Percentiles rank a stretch among this genome's conserved stretches.
These are phyloP conservation scores for Hydraecia micacea DNA, from an alignment of 2,888 invertebrate genomes.

Conservation along the genomic window DNA sequence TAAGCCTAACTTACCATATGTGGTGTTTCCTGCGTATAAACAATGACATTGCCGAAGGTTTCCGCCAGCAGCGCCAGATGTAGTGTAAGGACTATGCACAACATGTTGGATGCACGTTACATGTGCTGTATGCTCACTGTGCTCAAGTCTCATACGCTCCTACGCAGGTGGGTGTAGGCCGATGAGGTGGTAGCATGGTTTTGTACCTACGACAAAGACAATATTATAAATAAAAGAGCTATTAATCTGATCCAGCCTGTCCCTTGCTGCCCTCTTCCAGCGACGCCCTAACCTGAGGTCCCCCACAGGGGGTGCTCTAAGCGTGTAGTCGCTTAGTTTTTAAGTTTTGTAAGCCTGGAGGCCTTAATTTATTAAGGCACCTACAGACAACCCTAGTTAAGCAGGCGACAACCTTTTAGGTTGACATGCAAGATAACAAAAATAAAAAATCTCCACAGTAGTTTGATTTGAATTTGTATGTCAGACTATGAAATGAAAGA, in stretches of 20 bases:
- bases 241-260: background rate
- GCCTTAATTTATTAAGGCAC: background rate
- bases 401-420: background rate
- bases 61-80: slow-evolving; percentile 75
- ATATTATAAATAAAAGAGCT: background rate
- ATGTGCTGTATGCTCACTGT: slow-evolving; percentile 33
- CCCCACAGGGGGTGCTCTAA: background rate
- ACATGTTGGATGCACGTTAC: slow-evolving; percentile 72
- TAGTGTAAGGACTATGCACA: slow-evolving; percentile 66
- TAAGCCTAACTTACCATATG: slow-evolving; percentile 74
- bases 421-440: background rate
- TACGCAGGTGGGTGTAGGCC: slow-evolving; percentile 58
- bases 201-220: slow-evolving; percentile 58
- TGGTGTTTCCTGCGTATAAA: slow-evolving; percentile 77
- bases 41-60: slow-evolving; percentile 76
- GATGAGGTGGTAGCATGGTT: slow-evolving; percentile 71
- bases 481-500: background rate
- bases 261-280: background rate
- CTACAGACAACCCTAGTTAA: background rate
- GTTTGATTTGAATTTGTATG: background rate
- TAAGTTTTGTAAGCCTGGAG: background rate
- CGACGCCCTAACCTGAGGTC: background rate
- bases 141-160: slow-evolving; percentile 71
- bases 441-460: background rate
- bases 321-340: background rate